Conservation (phyloP, 2,113 vertebrate genomes). For the Hypomesus transpacificus region DNA sequence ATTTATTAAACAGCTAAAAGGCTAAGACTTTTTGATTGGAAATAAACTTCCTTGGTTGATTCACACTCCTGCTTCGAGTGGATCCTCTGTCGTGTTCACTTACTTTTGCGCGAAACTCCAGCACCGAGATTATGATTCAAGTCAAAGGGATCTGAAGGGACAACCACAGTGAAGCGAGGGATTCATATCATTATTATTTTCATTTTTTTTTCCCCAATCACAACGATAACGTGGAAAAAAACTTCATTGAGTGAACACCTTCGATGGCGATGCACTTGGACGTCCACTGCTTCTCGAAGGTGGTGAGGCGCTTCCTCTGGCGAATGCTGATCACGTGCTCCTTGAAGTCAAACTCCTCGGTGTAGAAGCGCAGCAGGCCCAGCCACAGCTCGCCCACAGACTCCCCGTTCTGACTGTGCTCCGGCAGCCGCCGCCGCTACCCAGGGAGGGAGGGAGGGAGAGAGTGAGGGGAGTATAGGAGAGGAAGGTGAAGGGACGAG, state of each 20-base stretch:
- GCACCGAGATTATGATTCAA: constrained; percentile 98
- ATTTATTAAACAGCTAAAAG: no score
- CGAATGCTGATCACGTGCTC: constrained; percentile 97
- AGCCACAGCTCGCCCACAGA: constrained; percentile 95
- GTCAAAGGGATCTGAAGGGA: constrained; percentile 91
- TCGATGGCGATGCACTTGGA: constrained; percentile 98
- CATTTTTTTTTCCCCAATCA: not conserved
- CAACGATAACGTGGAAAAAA: not conserved
- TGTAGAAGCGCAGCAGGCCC: constrained; percentile 94
- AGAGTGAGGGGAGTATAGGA: not conserved
- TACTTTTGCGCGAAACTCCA: constrained; percentile 99
- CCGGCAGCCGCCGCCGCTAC: constrained; percentile 81
- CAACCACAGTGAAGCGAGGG: not conserved
- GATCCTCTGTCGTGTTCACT: constrained; percentile 43
- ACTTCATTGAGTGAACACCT: constrained; percentile 68
- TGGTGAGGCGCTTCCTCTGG: constrained; percentile 91
- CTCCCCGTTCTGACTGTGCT: constrained; percentile 84
- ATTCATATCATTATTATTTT: no score
- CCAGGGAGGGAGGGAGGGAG: not conserved
- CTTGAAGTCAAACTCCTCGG: constrained; percentile 98
- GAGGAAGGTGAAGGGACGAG: no score
- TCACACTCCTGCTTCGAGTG: no score
- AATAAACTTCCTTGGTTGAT: not conserved
- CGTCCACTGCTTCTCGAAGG: constrained; percentile 99
- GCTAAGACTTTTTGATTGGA: not conserved